A percentile compares a stretch with the other conserved stretches of the same genome.
These are phyloP conservation scores for Microhierax caerulescens DNA, from an alignment of 2,797 vertebrate genomes.

Conservation along the genomic window DNA sequence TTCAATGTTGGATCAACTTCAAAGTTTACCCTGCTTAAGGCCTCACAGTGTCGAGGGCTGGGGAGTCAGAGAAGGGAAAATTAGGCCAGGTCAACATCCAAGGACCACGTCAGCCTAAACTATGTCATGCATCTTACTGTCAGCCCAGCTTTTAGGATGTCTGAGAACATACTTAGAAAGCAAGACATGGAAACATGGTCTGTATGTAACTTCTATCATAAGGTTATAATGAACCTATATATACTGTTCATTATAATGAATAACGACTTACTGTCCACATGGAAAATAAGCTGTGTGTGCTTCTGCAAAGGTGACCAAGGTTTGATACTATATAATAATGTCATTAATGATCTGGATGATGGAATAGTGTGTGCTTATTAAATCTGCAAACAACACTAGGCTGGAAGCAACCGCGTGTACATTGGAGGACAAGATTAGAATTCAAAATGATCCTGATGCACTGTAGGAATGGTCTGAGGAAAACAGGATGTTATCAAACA, in stretches of 20 bases:
- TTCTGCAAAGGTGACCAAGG: neutral
- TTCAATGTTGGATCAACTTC: neutral
- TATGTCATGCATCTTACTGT: neutral
- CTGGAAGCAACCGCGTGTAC: conserved; percentile 2
- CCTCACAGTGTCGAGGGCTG: neutral
- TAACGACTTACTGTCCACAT: neutral
- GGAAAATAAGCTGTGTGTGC: neutral
- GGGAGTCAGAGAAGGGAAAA: neutral
- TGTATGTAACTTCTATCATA: neutral
- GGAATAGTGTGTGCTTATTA: conserved; percentile 19
- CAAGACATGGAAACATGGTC: neutral
- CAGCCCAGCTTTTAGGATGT: neutral
- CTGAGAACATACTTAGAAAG: neutral
- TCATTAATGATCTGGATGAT: conserved; percentile 15
- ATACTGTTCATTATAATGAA: neutral
- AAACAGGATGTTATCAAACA: conserved; percentile 5
- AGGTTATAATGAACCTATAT: neutral
- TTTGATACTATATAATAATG: neutral
- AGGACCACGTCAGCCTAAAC: neutral
- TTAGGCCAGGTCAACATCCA: neutral
- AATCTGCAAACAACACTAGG: conserved; percentile 5
- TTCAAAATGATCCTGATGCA: conserved; percentile 20
- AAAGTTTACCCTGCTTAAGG: neutral
- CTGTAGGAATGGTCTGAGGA: neutral
- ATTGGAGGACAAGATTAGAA: conserved; percentile 10